These are phyloP conservation scores for Mirza zaza DNA, from an alignment of 2,113 vertebrate genomes.

Conservation along the genomic window DNA sequence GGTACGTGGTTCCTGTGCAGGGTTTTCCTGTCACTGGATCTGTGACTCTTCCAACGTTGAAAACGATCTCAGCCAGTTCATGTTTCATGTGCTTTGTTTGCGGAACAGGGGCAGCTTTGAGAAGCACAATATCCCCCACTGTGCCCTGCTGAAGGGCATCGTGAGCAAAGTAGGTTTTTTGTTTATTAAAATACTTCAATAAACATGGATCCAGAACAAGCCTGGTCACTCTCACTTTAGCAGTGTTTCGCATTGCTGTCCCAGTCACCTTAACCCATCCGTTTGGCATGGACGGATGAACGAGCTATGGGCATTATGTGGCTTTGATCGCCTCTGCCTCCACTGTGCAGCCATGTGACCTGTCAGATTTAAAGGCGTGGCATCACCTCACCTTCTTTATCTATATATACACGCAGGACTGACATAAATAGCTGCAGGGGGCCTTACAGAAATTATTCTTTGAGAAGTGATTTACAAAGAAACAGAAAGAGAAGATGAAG, in stretches of 20 bases:
- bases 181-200: no score
- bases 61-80: slow-evolving; percentile 93
- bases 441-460: not conserved
- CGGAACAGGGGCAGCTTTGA: slow-evolving; percentile 91
- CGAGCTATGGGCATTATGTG: no score
- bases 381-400: not conserved
- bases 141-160: no score
- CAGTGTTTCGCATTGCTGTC: no score
- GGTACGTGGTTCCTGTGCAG: no score
- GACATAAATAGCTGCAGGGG: not conserved
- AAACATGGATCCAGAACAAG: no score
- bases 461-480: not conserved
- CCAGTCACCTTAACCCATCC: no score
- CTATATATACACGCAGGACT: not conserved
- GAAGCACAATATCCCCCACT: not conserved
- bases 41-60: slow-evolving; percentile 94
- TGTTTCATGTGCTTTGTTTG: slow-evolving; percentile 94
- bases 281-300: no score
- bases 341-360: no score
- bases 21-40: slow-evolving; percentile 76
- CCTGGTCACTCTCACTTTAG: no score
- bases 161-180: no score
- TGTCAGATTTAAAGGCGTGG: not conserved
- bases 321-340: no score
- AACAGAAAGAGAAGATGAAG: not conserved